phyloP scores from a whole-genome alignment of 1,140 invertebrate species.

The Manduca sexta region DNA sequence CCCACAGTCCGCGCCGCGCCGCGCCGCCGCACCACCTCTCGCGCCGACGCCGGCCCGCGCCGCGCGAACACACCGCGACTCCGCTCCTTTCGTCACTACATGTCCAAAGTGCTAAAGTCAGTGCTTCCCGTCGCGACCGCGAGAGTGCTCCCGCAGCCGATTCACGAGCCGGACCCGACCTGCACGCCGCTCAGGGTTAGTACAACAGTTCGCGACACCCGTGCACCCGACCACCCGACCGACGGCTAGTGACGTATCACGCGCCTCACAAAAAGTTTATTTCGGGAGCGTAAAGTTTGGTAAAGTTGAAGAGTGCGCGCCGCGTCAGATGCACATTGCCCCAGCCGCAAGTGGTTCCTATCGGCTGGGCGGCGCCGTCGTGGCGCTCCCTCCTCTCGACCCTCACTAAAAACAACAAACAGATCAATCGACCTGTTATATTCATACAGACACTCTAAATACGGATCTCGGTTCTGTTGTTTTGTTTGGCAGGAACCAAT shows the following conservation, averaged over 20 bases:
- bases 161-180: constrained; percentile 58
- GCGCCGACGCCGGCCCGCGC: constrained; percentile 59
- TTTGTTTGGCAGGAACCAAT: constrained; percentile 29
- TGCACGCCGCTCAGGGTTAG: constrained; percentile 67
- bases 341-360: constrained; percentile 60
- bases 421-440: constrained; percentile 64
- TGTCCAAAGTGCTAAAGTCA: constrained; percentile 72
- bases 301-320: constrained; percentile 62
- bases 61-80: constrained; percentile 54
- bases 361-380: constrained; percentile 62
- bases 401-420: constrained; percentile 69
- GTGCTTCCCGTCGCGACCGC: constrained; percentile 66
- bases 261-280: constrained; percentile 62
- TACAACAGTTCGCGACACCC: constrained; percentile 35
- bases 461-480: constrained; percentile 36
- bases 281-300: constrained; percentile 62
- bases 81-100: constrained; percentile 55
- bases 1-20: constrained; percentile 39
- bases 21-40: constrained; percentile 51
- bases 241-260: constrained; percentile 47
- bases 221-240: constrained; percentile 21
- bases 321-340: constrained; percentile 60
- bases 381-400: constrained; percentile 59
- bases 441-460: constrained; percentile 47
- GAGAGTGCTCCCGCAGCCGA: constrained; percentile 62